Conservation (phyloP, 1,140 invertebrate genomes). For the Drosophila nikananu region DNA sequence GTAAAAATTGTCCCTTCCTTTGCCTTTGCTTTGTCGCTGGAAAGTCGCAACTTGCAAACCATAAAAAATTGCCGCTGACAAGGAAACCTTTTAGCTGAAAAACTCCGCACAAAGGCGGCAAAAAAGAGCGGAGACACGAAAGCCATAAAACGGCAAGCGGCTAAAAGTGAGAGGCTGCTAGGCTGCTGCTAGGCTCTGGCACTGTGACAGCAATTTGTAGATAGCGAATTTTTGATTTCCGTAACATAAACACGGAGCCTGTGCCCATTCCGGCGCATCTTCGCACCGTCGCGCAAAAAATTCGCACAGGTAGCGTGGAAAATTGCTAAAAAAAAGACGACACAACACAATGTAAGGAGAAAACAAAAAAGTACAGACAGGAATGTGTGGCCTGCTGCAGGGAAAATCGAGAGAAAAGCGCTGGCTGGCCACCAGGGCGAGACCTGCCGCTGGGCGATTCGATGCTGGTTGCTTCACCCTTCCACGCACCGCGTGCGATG, state of each 20-base stretch:
- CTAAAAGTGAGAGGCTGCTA: constrained; percentile 56
- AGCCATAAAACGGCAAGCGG: constrained; percentile 78
- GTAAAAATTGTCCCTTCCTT: constrained; percentile 68
- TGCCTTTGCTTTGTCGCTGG: constrained; percentile 27
- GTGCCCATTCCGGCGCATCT: constrained; percentile 43
- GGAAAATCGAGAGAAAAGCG: constrained; percentile 39
- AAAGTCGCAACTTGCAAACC: constrained; percentile 67
- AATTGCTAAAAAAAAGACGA: constrained; percentile 71
- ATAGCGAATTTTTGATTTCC: constrained; percentile 83
- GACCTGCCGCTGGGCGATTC: constrained; percentile 57
- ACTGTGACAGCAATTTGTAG: constrained; percentile 72
- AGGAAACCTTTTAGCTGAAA: constrained; percentile 65
- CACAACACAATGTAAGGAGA: constrained; percentile 5
- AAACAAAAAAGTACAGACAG: constrained; percentile 19
- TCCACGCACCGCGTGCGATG: constrained; percentile 59
- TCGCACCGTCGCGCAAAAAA: constrained; percentile 75
- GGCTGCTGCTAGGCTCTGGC: constrained; percentile 19
- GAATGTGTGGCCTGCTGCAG: constrained; percentile 21
- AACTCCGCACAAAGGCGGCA: constrained; percentile 38
- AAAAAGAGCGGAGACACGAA: constrained; percentile 36
- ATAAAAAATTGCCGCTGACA: constrained; percentile 73
- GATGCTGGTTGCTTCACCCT: constrained; percentile 69
- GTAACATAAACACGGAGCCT: constrained; percentile 80
- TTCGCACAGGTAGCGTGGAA: constrained; percentile 83
- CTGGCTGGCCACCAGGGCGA: constrained; percentile 53